Evolutionary conservation across 2,797 vertebrate species (phyloP).

Genomic region (Fistularia tabacaria): DNA sequence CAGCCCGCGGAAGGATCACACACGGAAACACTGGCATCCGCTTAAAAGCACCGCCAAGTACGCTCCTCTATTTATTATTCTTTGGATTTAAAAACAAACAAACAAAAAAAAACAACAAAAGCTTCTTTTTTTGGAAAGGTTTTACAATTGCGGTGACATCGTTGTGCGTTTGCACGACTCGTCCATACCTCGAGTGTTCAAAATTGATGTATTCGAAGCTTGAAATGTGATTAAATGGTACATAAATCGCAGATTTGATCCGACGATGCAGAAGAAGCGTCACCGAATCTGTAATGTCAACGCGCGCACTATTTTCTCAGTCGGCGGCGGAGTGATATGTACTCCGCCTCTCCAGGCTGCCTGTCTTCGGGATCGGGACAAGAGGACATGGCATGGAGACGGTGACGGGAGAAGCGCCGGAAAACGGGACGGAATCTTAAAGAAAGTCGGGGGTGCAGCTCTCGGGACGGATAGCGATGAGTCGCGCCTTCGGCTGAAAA

Average conservation of each 20-base stretch:
- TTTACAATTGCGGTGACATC: too few species aligned
- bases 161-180: too few species aligned
- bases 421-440: slow-evolving; percentile 30
- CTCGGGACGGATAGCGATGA: background rate
- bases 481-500: too few species aligned
- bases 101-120: too few species aligned
- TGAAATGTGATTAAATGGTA: background rate
- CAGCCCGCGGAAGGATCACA: slow-evolving; percentile 40
- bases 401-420: slow-evolving; percentile 46
- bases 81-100: too few species aligned
- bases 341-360: slow-evolving; percentile 64
- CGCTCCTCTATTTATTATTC: too few species aligned
- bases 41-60: background rate
- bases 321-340: slow-evolving; percentile 75
- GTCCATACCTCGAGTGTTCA: too few species aligned
- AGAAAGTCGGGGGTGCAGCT: slow-evolving; percentile 28
- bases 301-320: slow-evolving; percentile 50
- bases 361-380: slow-evolving; percentile 63
- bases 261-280: background rate
- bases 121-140: too few species aligned
- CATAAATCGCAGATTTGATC: background rate
- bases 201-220: too few species aligned
- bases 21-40: slow-evolving; percentile 2
- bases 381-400: slow-evolving; percentile 61
- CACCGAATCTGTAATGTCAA: background rate